Conservation (phyloP, 2,797 vertebrate species). For the Sphaeramia orbicularis region DNA sequence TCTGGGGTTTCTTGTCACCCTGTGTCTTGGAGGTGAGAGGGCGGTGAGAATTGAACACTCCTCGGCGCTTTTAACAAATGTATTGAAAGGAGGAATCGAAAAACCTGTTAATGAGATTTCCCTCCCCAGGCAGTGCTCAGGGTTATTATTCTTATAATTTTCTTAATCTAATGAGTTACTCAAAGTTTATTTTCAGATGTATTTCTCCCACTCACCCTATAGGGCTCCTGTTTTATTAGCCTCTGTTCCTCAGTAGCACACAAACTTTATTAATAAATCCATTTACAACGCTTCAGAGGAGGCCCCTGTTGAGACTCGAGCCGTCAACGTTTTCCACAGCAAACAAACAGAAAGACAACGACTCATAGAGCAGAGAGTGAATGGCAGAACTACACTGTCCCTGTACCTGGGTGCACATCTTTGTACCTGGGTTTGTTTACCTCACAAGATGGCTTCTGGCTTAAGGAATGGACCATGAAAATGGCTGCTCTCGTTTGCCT, state of each 20-base stretch:
- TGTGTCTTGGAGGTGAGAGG: slow-evolving; percentile 81
- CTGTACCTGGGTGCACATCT: slow-evolving; percentile 65
- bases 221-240: slow-evolving; percentile 61
- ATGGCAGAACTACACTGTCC: slow-evolving; percentile 43
- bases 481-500: slow-evolving; percentile 78
- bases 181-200: slow-evolving; percentile 80
- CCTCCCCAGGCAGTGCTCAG: slow-evolving; percentile 68
- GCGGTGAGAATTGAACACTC: slow-evolving; percentile 84
- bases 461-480: slow-evolving; percentile 80
- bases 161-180: slow-evolving; percentile 84
- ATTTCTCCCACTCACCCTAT: slow-evolving; percentile 62
- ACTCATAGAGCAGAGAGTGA: slow-evolving; percentile 18
- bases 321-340: slow-evolving; percentile 33
- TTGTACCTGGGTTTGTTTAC: slow-evolving; percentile 79
- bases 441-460: slow-evolving; percentile 82
- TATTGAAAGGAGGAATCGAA: slow-evolving; percentile 85
- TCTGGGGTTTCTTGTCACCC: slow-evolving; percentile 75
- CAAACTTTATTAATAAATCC: slow-evolving; percentile 68
- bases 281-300: slow-evolving; percentile 54
- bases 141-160: slow-evolving; percentile 85
- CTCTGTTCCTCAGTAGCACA: slow-evolving; percentile 29
- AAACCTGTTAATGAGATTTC: slow-evolving; percentile 88
- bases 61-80: slow-evolving; percentile 83
- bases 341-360: slow-evolving; percentile 30
- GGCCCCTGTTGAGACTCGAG: slow-evolving; percentile 25